phyloP scores from a whole-genome alignment of 2,113 vertebrate genomes.

The Anas platyrhynchos region DNA sequence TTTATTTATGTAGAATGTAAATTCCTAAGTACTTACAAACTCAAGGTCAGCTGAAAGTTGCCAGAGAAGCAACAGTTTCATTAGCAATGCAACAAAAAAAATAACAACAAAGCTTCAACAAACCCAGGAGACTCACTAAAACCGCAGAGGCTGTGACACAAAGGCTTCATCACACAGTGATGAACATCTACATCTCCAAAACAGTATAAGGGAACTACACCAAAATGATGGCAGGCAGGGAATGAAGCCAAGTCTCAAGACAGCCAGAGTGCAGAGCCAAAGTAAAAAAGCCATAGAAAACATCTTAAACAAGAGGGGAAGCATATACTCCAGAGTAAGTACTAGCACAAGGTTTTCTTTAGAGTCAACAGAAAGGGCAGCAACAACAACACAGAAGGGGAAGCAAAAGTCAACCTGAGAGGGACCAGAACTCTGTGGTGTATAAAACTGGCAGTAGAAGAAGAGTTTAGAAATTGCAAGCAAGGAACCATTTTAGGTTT shows the following conservation, averaged over 20 bases:
- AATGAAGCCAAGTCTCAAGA: not conserved
- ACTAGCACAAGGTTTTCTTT: not conserved
- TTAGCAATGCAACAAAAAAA: not conserved
- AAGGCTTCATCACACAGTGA: not conserved
- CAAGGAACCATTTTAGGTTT: not conserved
- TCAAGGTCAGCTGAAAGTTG: conserved; percentile 55
- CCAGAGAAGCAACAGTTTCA: not conserved
- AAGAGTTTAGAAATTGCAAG: not conserved
- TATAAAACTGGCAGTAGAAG: not conserved
- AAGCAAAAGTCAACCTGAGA: not conserved
- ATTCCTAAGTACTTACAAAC: not conserved
- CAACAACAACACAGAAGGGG: not conserved
- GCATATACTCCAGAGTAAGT: not conserved
- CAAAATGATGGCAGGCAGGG: not conserved
- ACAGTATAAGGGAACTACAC: not conserved
- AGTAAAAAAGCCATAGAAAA: not conserved
- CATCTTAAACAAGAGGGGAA: not conserved
- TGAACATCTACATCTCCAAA: not conserved
- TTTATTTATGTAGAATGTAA: conserved; percentile 20
- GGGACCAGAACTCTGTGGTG: not conserved
- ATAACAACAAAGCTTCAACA: not conserved
- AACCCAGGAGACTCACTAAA: not conserved
- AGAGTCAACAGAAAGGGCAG: not conserved
- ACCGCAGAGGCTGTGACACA: not conserved
- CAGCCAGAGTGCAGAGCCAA: not conserved